These are phyloP conservation scores for Tyto alba DNA, from an alignment of 2,113 vertebrate species.

Conservation along the genomic window DNA sequence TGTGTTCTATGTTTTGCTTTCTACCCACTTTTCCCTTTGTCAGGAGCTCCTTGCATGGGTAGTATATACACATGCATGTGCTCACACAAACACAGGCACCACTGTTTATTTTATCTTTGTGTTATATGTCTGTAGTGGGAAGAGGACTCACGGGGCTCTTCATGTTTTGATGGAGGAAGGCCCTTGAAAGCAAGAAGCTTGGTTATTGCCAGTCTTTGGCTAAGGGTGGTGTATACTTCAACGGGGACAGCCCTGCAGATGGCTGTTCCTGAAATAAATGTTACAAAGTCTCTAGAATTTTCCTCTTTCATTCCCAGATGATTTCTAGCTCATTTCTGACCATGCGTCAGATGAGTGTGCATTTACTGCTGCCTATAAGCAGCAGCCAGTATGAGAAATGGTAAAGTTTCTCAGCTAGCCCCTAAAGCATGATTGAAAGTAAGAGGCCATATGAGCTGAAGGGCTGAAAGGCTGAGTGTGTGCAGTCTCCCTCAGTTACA, in stretches of 20 bases:
- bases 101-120: neutral
- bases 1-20: slow-evolving; percentile 8
- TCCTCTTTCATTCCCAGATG: neutral
- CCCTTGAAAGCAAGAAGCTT: neutral
- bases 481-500: neutral
- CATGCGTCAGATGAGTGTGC: neutral
- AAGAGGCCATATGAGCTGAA: neutral
- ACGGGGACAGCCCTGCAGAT: slow-evolving; percentile 1
- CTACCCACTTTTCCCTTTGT: neutral
- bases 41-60: neutral
- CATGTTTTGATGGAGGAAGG: neutral
- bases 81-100: neutral
- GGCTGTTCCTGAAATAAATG: slow-evolving; percentile 15
- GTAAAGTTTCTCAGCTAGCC: neutral
- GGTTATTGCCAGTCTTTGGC: slow-evolving; percentile 1
- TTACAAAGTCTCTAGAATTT: slow-evolving; percentile 7
- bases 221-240: neutral
- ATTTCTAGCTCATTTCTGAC: slow-evolving; percentile 17
- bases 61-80: neutral
- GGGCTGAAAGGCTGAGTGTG: neutral
- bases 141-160: neutral
- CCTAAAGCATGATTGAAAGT: neutral
- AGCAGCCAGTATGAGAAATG: neutral
- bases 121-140: neutral
- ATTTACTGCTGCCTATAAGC: neutral